These are phyloP conservation scores for Mechanitis mazaeus DNA, from an alignment of 2,888 invertebrate species.

Conservation along the genomic window DNA sequence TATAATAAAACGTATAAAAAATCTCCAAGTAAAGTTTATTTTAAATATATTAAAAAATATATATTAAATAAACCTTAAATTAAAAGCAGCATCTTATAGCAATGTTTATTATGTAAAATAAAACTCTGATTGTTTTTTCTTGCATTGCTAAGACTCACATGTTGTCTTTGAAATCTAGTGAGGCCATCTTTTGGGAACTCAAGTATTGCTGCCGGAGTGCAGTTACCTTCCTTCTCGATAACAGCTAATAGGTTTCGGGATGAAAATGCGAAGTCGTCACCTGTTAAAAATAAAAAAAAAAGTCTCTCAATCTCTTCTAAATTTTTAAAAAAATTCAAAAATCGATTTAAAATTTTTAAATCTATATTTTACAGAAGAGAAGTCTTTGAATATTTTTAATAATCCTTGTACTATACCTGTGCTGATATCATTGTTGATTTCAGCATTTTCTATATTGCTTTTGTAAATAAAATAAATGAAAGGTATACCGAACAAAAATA, in stretches of 20 bases:
- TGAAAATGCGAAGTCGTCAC: conserved; percentile 17
- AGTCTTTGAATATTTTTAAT: no score
- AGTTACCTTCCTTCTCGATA: conserved; percentile 55
- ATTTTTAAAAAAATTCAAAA: no score
- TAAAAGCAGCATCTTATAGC: not conserved
- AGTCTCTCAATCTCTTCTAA: no score
- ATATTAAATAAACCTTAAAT: not conserved
- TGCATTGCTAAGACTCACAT: conserved; percentile 43
- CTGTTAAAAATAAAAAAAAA: conserved; percentile 7
- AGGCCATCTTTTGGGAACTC: conserved; percentile 89
- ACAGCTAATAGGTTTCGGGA: conserved; percentile 49
- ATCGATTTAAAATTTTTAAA: no score
- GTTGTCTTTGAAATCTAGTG: conserved; percentile 79
- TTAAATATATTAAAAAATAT: no score
- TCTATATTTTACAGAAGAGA: no score
- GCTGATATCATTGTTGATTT: conserved; percentile 4
- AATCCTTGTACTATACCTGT: conserved; percentile 35
- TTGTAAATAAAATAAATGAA: conserved; percentile 45
- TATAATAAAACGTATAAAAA: no score
- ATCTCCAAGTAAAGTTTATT: no score
- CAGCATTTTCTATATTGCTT: conserved; percentile 12
- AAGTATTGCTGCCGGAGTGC: conserved; percentile 84
- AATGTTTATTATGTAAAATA: not conserved
- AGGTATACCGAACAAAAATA: conserved; percentile 55
- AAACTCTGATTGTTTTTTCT: not conserved